Evolutionary conservation across 2,888 invertebrate genomes (phyloP), one percentile per base, ranked within the genome.

Genomic region (Chrysolina oricalcia): DNA sequence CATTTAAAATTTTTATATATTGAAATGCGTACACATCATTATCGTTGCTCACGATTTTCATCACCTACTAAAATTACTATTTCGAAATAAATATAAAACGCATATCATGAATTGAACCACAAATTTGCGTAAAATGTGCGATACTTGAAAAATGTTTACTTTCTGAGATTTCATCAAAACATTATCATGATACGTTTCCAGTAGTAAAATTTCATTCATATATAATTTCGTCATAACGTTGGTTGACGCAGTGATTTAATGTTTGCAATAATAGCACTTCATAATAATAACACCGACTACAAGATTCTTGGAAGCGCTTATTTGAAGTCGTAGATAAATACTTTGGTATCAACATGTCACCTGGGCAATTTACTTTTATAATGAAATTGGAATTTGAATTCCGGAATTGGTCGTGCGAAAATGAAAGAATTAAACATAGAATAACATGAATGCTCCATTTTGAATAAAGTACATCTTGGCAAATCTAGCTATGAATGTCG

Each of bases 161-260:
- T n/a, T 59, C 10, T 59, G 8, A 35, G n/a, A 59, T 59, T 35
- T 27, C 6, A 59, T 19, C 21, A 13, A 21, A 13, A 56, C 15
- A 13, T 23, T n/a, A 59, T 59, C 35, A 35, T 13, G 19, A 19
- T 50, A 59, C n/a, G n/a, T 27, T 35, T 59, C n/a, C 35, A 59
- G 35, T 35, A 17, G 59, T 59, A 59, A 27, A 59, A 59, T 59
- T 59, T 59, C 59, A 59, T 59, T 59, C 35, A 59, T 19, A 10
- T 19, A 19, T 59, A 3, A 59, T 59, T 59, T 59, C 59, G 35
- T 59, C 59, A 59, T 59, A 59, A n/a, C n/a, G n/a, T n/a, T n/a
- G 1, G n/a, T 15, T 59, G 27, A 59, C 59, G 59, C 17, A 59
- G 35, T n/a, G 13, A 9, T 23, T 59, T 15, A n/a, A 8, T 23